These are phyloP conservation scores for Ceyx cyanopectus DNA, from an alignment of 2,113 vertebrate genomes.

Conservation along the genomic window DNA sequence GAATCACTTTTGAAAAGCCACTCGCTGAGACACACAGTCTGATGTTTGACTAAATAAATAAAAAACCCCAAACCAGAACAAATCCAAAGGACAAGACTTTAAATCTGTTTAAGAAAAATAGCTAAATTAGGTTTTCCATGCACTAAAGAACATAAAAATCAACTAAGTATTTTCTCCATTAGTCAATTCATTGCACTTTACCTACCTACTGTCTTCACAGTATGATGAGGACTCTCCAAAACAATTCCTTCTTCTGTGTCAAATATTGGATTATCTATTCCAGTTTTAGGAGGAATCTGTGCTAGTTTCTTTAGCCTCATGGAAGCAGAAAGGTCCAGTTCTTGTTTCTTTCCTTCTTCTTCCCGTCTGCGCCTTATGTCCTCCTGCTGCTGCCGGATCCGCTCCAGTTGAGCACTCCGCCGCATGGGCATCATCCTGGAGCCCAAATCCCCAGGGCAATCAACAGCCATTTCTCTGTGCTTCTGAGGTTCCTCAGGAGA, in stretches of 20 bases:
- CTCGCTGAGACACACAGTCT: background rate
- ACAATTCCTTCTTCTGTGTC: slow-evolving; percentile 86
- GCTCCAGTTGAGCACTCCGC: slow-evolving; percentile 85
- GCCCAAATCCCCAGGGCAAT: slow-evolving; percentile 94
- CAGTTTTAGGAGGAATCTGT: slow-evolving; percentile 90
- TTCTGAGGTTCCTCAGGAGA: slow-evolving; percentile 80
- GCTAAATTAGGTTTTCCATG: background rate
- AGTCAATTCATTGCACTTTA: slow-evolving; percentile 16
- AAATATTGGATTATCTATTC: slow-evolving; percentile 95
- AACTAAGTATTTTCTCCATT: background rate
- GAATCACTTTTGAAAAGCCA: background rate
- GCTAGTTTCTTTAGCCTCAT: slow-evolving; percentile 91
- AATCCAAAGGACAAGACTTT: background rate
- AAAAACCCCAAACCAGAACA: background rate
- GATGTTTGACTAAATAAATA: background rate
- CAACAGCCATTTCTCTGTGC: slow-evolving; percentile 91
- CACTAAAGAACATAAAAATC: background rate
- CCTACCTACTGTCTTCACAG: slow-evolving; percentile 81
- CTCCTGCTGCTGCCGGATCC: slow-evolving; percentile 91
- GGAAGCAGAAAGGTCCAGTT: slow-evolving; percentile 90
- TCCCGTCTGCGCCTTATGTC: slow-evolving; percentile 88
- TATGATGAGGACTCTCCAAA: slow-evolving; percentile 80
- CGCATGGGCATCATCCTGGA: slow-evolving; percentile 88
- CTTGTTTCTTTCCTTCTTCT: slow-evolving; percentile 86
- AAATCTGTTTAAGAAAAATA: background rate